A percentile compares a stretch with the other conserved stretches of the same genome.
Conservation (phyloP, 2,797 vertebrate species). For the Hydrocynus forskahlii region DNA sequence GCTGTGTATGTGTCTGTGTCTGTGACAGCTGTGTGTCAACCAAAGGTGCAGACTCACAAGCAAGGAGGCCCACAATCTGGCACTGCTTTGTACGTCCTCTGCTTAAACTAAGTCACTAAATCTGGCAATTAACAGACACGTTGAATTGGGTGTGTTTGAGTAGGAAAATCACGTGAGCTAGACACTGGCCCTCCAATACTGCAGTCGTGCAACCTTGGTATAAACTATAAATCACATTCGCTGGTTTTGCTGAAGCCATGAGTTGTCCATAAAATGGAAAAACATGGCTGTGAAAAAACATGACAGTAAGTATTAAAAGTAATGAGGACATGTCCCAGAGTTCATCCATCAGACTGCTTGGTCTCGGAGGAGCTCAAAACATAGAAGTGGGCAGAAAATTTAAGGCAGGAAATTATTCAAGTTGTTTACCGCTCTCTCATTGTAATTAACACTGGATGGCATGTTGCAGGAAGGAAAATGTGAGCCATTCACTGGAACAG, state of each 20-base stretch:
- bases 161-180: too few relatives aligned
- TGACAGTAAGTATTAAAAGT: conserved; percentile 1
- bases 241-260: not conserved
- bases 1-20: too few relatives aligned
- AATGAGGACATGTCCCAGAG: not conserved
- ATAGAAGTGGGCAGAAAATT: conserved; percentile 42
- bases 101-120: too few relatives aligned
- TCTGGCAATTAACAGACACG: too few relatives aligned
- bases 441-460: conserved; percentile 69
- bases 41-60: too few relatives aligned
- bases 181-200: too few relatives aligned
- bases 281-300: not conserved
- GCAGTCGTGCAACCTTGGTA: too few relatives aligned
- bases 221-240: not conserved
- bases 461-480: conserved; percentile 66
- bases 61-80: too few relatives aligned
- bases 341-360: conserved; percentile 13
- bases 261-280: not conserved
- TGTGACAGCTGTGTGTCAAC: not conserved
- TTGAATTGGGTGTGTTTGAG: too few relatives aligned
- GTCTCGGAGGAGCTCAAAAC: conserved; percentile 46
- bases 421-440: conserved; percentile 67
- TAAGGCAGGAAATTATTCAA: conserved; percentile 52
- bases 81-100: too few relatives aligned
- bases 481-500: conserved; percentile 69